Base-by-base conservation (phyloP, 2,113 vertebrate species). In the Martes martes region DNA sequence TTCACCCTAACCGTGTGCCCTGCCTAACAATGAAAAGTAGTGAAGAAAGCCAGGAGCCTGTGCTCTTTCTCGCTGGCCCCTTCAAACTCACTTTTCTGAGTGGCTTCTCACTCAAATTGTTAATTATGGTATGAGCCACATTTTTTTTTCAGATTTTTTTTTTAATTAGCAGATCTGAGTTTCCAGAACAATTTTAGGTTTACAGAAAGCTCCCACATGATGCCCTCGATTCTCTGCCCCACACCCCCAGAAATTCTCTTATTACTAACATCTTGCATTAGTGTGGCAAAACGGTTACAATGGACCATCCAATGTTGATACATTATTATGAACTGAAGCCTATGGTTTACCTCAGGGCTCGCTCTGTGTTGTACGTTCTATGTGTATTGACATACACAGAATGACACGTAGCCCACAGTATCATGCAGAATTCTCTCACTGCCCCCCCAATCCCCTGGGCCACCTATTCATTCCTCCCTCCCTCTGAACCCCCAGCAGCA, bases 351-450 rank as follows among this genome's bases (percentile, higher is more conserved):
- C 16, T 69, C 7, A 55, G 76, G 45, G 33, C 28, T 81, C 67
- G 21, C 5, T 28, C 65, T 84, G 6, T 36, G 50, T 0, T 71
- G 28, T 11, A 13, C 15, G 7, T 9, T 59, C 65, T n/a, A 2
- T n/a, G 36, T 39, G 24, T 55, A 31, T 69, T 7, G 55, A 52
- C 11, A 33, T 21, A 52, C 11, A 19, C 61, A 28, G 28, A 45
- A 45, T 16, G 14, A 76, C 14, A 8, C 7, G 23, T 42, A 24
- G 16, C 84, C 65, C 4, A 9, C 47, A 55, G n/a, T 18, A 11
- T 39, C n/a, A 42, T 0, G 10, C 5, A 0, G 18, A 55, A 31
- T 2, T 42, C 24, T 52, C 7, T 16, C 0, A 2, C n/a, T 13
- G 18, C 47, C 36, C 79, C 24, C 42, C 8, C 26, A n/a, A 6